Conservation (phyloP, 2,888 invertebrate species). For the Mesochorus sp. region DNA sequence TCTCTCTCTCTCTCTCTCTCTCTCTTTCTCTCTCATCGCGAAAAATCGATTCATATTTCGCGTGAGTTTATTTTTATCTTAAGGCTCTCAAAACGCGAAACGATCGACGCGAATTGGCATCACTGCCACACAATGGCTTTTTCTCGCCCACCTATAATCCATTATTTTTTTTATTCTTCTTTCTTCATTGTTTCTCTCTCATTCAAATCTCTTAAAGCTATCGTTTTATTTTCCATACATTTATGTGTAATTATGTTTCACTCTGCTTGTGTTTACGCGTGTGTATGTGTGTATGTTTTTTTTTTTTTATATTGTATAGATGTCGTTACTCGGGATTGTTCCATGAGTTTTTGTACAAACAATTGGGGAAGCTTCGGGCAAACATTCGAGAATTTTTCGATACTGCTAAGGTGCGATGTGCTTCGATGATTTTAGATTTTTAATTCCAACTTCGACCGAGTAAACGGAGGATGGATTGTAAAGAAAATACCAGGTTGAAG, state of each 20-base stretch:
- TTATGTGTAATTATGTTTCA: slow-evolving; percentile 50
- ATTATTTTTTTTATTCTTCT: slow-evolving; percentile 29
- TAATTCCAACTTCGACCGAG: no score
- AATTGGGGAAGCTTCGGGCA: slow-evolving; percentile 22
- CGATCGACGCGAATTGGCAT: slow-evolving; percentile 38
- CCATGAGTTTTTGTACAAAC: slow-evolving; percentile 4
- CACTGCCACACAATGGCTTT: slow-evolving; percentile 30
- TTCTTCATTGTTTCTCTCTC: background rate
- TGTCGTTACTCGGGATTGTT: background rate
- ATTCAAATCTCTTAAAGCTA: slow-evolving; percentile 55
- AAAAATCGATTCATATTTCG: slow-evolving; percentile 29
- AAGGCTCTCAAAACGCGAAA: slow-evolving; percentile 33
- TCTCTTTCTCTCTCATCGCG: slow-evolving; percentile 21
- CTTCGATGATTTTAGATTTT: slow-evolving; percentile 23
- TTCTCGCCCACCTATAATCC: slow-evolving; percentile 39
- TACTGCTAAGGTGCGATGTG: slow-evolving; percentile 37
- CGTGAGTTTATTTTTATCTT: slow-evolving; percentile 1
- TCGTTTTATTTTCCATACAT: slow-evolving; percentile 41
- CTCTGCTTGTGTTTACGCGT: slow-evolving; percentile 25
- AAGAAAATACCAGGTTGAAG: no score
- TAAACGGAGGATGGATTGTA: no score
- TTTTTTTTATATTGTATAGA: background rate
- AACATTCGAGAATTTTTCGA: slow-evolving; percentile 3
- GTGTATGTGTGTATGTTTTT: slow-evolving; percentile 22
- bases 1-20: background rate